Percentiles rank a stretch among this genome's conserved stretches.
Evolutionary conservation across 2,888 invertebrate species (phyloP).

Genomic region (Pseudoips prasinana): DNA sequence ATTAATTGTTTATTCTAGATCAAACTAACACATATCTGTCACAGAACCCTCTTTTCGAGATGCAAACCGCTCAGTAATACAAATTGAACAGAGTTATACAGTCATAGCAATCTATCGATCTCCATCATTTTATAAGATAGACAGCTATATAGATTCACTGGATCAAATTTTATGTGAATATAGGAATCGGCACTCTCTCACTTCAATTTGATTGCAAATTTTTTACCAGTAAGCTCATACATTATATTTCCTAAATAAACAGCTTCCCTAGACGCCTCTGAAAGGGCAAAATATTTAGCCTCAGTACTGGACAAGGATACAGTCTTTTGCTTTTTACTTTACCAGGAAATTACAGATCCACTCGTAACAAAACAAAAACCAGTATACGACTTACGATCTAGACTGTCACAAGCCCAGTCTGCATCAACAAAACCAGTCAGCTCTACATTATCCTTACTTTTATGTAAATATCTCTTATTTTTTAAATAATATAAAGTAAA

Average conservation of each 20-base stretch:
- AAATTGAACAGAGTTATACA: no score
- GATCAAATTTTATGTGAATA: no score
- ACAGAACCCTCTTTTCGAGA: no score
- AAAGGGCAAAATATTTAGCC: slow-evolving; percentile 7
- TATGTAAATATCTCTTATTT: slow-evolving; percentile 1
- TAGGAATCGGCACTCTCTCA: no score
- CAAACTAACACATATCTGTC: no score
- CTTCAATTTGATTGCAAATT: no score
- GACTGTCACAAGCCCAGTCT: neutral
- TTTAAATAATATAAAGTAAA: no score
- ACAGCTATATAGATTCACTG: no score
- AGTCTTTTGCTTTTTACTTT: slow-evolving; percentile 4
- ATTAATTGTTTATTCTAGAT: no score
- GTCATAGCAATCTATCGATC: no score
- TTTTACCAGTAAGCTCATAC: slow-evolving; percentile 1
- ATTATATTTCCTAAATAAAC: slow-evolving; percentile 1
- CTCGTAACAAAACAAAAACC: slow-evolving; percentile 1
- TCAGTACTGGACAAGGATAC: slow-evolving; percentile 6
- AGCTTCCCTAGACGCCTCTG: slow-evolving; percentile 9
- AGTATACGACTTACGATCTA: slow-evolving; percentile 4
- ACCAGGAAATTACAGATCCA: slow-evolving; percentile 5
- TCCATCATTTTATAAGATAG: no score
- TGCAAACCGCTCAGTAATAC: no score
- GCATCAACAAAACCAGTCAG: slow-evolving; percentile 6
- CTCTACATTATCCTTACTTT: slow-evolving; percentile 1